These are phyloP conservation scores for Ariolimax columbianus DNA, from an alignment of 2,888 invertebrate species.

Conservation along the genomic window DNA sequence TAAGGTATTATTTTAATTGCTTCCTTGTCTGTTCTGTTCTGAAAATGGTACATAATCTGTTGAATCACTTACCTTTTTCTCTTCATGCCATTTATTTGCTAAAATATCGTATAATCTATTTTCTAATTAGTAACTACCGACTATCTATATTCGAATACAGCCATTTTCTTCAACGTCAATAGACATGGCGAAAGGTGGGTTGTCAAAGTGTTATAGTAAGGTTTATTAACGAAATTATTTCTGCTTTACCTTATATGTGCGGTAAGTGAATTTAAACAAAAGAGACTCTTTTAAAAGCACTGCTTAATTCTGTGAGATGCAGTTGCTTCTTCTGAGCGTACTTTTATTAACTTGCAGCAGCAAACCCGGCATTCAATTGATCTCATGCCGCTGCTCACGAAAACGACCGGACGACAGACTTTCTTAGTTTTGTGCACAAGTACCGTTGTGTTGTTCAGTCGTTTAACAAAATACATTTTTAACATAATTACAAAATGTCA, in stretches of 20 bases:
- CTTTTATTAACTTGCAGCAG: too few relatives aligned
- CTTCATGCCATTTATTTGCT: not conserved
- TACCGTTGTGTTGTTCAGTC: too few relatives aligned
- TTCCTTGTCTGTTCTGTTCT: too few relatives aligned
- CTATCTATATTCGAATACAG: constrained; percentile 11
- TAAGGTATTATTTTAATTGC: too few relatives aligned
- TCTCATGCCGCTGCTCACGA: too few relatives aligned
- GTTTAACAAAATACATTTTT: too few relatives aligned
- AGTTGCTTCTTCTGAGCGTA: not conserved
- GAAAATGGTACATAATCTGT: too few relatives aligned
- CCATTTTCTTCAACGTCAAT: constrained; percentile 50
- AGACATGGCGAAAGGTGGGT: constrained; percentile 64
- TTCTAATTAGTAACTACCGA: not conserved
- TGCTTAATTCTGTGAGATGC: not conserved
- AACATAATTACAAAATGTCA: too few relatives aligned
- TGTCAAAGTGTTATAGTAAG: not conserved
- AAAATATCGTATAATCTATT: not conserved
- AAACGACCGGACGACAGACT: too few relatives aligned
- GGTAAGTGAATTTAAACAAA: not conserved
- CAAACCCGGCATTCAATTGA: too few relatives aligned
- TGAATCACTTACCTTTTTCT: too few relatives aligned
- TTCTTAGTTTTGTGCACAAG: too few relatives aligned
- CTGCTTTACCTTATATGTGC: not conserved
- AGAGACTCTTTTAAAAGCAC: not conserved
- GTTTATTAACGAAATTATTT: not conserved